Evolutionary conservation across 2,797 vertebrate species (phyloP).

Genomic region (Philypnodon macrostomus): DNA sequence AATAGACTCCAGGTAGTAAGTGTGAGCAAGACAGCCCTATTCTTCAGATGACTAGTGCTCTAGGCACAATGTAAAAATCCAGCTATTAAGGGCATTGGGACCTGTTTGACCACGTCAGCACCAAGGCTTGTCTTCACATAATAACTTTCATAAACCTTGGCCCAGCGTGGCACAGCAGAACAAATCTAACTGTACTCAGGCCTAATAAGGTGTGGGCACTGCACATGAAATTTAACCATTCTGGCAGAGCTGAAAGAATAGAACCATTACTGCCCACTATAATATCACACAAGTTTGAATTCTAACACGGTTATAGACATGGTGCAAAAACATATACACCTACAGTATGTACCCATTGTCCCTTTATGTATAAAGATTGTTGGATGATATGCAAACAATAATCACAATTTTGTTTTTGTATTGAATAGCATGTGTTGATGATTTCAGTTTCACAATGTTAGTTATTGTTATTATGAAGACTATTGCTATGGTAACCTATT

Average conservation of each 20-base stretch:
- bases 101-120: slow-evolving; percentile 32
- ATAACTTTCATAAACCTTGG: slow-evolving; percentile 27
- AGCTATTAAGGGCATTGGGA: slow-evolving; percentile 40
- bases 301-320: too few species aligned
- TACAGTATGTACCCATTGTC: too few species aligned
- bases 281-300: background rate
- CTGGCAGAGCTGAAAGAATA: background rate
- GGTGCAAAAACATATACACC: too few species aligned
- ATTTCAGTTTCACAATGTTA: too few species aligned
- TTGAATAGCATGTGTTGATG: too few species aligned
- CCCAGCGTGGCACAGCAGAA: slow-evolving; percentile 14
- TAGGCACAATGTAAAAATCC: slow-evolving; percentile 23
- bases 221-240: slow-evolving; percentile 3
- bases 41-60: slow-evolving; percentile 37
- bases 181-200: slow-evolving; percentile 26
- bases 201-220: slow-evolving; percentile 16
- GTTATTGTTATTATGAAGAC: too few species aligned
- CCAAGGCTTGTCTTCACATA: slow-evolving; percentile 20
- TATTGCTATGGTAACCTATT: too few species aligned
- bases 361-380: too few species aligned
- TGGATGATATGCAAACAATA: too few species aligned
- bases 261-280: background rate
- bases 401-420: too few species aligned
- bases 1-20: slow-evolving; percentile 17
- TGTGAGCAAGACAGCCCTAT: slow-evolving; percentile 23